Base-by-base conservation (phyloP, 2,113 vertebrate species). In the Toxotes chatareus region DNA sequence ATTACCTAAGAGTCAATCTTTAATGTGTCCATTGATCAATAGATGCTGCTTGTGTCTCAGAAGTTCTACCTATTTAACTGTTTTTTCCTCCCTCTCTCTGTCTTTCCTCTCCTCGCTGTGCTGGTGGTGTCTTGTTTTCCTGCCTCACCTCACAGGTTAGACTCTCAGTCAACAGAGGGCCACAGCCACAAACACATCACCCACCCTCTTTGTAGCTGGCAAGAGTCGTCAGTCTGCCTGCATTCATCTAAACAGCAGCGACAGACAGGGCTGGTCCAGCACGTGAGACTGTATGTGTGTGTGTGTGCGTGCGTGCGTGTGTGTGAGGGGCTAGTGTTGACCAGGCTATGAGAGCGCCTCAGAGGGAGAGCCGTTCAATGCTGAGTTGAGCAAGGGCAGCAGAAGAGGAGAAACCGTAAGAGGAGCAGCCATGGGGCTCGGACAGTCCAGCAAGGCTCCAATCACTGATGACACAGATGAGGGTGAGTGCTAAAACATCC, bases 341-440 rank as follows among this genome's bases (percentile, higher is more conserved):
- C 65, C 83, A 65, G 91, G 90, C 86, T 84, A 93, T 93, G 94
- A 89, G 73, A 79, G 74, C 65, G 17, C 75, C 72, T 83, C 79
- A 80, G 83, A 81, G 68, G 84, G 79, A 88, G 80, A 87, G 81
- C 76, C 46, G 53, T 79, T 84, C 7, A 2, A 82, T 83, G 83
- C 86, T 92, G 89, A 93, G 66, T 80, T 89, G 88, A 94, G 78
- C 77, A 79, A 68, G 75, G 49, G 71, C 76, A 88, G 71, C 81
- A 69, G 76, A 79, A 68, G 7, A 80, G 77, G 73, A 82, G 73
- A 55, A 84, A 19, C 83, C 56, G 77, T 6, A 51, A 67, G 61
- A 91, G 83, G 83, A 91, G 85, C 84, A 86, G 85, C 63, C 90
- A 99, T 99, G 98, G 98, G 98, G 82, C 96, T 97, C 76, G 96